Conservation (phyloP, 2,113 vertebrate genomes). For the Ophthalmolycus amberensis region DNA sequence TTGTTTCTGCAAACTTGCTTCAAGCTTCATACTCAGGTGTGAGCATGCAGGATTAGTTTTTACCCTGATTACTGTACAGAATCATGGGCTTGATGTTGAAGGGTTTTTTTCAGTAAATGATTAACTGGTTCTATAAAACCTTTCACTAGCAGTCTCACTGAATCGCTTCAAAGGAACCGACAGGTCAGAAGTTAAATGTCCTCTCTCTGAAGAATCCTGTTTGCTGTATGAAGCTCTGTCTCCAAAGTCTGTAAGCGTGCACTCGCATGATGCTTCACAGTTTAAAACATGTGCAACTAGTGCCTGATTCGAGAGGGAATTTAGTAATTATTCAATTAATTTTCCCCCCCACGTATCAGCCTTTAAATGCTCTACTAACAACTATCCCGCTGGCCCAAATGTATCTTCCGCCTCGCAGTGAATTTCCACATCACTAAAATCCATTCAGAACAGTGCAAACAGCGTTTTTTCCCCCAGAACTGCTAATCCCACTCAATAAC, state of each 20-base stretch:
- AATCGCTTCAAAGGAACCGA: neutral
- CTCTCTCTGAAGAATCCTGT: neutral
- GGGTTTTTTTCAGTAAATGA: neutral
- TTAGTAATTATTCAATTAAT: neutral
- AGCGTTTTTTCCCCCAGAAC: slow-evolving; percentile 33
- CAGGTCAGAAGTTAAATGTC: neutral
- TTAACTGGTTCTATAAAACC: neutral
- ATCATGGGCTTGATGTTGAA: neutral
- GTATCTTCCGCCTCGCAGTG: neutral
- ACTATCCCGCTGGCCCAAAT: neutral
- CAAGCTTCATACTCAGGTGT: neutral
- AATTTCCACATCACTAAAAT: slow-evolving; percentile 27
- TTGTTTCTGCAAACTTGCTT: neutral
- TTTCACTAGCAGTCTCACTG: neutral
- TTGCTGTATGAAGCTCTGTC: neutral
- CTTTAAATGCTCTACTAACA: neutral
- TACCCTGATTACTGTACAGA: neutral
- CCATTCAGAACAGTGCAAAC: slow-evolving; percentile 25
- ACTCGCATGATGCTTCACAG: neutral
- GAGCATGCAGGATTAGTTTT: neutral
- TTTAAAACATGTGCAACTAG: neutral
- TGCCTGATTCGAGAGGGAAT: neutral
- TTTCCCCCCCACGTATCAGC: neutral
- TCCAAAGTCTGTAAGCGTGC: neutral
- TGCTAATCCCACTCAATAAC: slow-evolving; percentile 33